These are phyloP conservation scores for Plecotus auritus DNA, from an alignment of 2,113 vertebrate genomes.

Conservation along the genomic window DNA sequence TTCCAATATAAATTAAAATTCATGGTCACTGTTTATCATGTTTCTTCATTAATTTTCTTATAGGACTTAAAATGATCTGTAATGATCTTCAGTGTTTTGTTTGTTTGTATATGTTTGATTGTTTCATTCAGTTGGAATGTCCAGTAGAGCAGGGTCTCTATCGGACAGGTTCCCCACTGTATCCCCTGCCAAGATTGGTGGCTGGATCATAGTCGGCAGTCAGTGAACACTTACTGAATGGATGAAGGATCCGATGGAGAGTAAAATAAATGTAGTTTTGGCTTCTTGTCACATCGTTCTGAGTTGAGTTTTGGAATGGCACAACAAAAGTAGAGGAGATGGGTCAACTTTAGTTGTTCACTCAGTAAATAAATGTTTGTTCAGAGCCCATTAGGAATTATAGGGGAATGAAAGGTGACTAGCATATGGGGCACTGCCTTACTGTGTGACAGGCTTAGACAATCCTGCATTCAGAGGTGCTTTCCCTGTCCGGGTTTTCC, in stretches of 20 bases:
- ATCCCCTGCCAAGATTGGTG: background rate
- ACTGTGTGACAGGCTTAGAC: background rate
- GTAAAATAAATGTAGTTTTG: background rate
- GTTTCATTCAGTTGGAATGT: background rate
- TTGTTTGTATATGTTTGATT: background rate
- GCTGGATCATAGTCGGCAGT: background rate
- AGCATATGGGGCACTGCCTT: background rate
- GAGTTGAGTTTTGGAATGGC: background rate
- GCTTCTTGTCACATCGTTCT: background rate
- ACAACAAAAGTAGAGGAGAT: background rate
- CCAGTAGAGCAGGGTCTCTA: background rate
- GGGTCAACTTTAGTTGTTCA: background rate
- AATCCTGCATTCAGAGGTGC: background rate
- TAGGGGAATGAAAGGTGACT: background rate
- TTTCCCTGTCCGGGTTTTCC: background rate
- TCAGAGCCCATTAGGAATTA: background rate
- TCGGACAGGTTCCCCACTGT: background rate
- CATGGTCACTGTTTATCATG: background rate
- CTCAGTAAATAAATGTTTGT: background rate
- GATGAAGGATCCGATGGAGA: background rate
- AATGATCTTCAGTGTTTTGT: background rate
- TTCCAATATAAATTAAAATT: background rate
- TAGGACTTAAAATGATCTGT: background rate
- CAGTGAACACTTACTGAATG: background rate
- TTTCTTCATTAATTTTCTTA: background rate